Evolutionary conservation across 2,113 vertebrate species (phyloP), one percentile per base, ranked within the genome.

Genomic region (Brienomyrus brachyistius): DNA sequence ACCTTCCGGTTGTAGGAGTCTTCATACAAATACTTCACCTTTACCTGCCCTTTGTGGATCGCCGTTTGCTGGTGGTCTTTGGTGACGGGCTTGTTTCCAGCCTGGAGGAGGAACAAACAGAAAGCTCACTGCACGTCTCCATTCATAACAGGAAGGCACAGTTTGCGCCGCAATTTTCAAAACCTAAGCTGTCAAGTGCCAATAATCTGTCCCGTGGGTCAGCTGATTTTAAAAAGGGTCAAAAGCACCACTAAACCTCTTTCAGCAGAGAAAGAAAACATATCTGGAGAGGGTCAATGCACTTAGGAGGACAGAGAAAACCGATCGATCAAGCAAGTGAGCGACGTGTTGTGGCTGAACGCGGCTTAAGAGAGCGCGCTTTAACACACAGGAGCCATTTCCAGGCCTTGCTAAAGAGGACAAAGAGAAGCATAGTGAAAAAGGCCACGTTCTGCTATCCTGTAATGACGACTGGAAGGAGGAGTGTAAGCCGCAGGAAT

Each of bases 21-120:
- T 92, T 99, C 98, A 91, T 98, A 98, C 50, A 98, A 91, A 87
- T 99, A 97, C 92, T 98, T 98, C 85, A 98, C 97, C 94, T 98
- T 99, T 92, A 98, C 94, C 89, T 97, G 97, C 56, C 95, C 93
- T 89, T 96, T 95, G 87, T 96, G 96, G 91, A 93, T 90, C 21
- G 94, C 91, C 27, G 87, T n/a, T 83, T 48, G 84, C 51, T 96
- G 95, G 89, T 97, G 97, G 92, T 98, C 97, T 93, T 97, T 97
- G 95, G 97, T 95, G 1, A 93, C 92, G 15, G 96, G 91, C 91
- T 97, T 97, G 94, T 94, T 96, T 66, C 94, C 93, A 87, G 91
- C 93, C 96, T 96, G 62, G 15, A 83, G 3, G 8, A 85, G 13
- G 19, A 66, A 90, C 17, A 90, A 70, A 90, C 21, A 52, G 31